A percentile compares a stretch with the other conserved stretches of the same genome.
phyloP scores from a whole-genome alignment of 2,888 invertebrate species.

The Uropetala carovei region DNA sequence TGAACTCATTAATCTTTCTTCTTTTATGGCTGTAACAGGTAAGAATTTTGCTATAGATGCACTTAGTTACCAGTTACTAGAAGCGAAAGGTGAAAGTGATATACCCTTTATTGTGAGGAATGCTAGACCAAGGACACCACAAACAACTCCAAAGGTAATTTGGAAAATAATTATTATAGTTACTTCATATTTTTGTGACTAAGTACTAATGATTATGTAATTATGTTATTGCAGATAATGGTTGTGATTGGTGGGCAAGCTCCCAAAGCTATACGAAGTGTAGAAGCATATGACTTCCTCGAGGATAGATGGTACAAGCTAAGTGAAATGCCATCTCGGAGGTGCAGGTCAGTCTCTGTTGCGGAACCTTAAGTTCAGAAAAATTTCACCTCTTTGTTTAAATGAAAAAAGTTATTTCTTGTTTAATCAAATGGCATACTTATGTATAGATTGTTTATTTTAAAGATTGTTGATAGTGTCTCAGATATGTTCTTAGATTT shows the following conservation, averaged over 20 bases:
- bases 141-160: slow-evolving; percentile 87
- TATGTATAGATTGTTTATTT: no score
- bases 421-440: no score
- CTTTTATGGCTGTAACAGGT: slow-evolving; percentile 73
- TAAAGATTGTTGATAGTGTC: no score
- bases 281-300: slow-evolving; percentile 91
- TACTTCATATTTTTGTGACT: slow-evolving; percentile 14
- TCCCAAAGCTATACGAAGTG: slow-evolving; percentile 96
- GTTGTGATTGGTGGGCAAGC: slow-evolving; percentile 97
- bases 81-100: slow-evolving; percentile 87
- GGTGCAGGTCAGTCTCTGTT: slow-evolving; percentile 81
- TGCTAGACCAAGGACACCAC: slow-evolving; percentile 87
- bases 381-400: no score
- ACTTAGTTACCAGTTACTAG: slow-evolving; percentile 92
- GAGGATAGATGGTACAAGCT: slow-evolving; percentile 91
- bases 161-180: neutral
- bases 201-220: neutral
- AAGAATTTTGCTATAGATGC: slow-evolving; percentile 97
- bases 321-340: slow-evolving; percentile 91
- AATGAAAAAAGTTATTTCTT: no score
- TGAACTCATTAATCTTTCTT: no score
- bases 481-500: no score
- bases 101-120: slow-evolving; percentile 85
- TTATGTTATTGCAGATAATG: slow-evolving; percentile 77
- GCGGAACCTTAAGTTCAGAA: no score